Evolutionary conservation across 2,797 vertebrate genomes (phyloP).

Genomic region (Propithecus deckenii): DNA sequence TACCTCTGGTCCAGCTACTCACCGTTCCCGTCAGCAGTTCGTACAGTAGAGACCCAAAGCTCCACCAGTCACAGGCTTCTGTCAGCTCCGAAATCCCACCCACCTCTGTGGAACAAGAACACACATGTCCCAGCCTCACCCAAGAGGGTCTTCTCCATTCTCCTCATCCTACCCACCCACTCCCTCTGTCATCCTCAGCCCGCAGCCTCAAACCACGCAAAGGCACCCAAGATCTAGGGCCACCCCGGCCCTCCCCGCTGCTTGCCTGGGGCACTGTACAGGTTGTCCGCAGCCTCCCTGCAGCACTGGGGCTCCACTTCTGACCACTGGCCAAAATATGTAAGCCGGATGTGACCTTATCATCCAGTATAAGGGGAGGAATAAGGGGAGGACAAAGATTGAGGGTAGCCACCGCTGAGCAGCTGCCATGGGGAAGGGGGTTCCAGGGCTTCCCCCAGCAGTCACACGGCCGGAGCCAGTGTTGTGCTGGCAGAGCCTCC

Average conservation of each 20-base stretch:
- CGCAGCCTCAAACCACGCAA: not conserved
- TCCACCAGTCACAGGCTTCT: conserved; percentile 99
- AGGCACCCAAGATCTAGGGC: not conserved
- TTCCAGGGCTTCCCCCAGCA: not conserved
- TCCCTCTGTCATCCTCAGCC: not conserved
- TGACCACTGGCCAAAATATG: conserved; percentile 99
- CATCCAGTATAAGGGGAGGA: not conserved
- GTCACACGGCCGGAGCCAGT: not conserved
- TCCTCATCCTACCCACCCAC: not conserved
- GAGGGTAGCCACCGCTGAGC: not conserved
- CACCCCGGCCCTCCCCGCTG: accelerated
- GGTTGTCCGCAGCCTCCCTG: conserved; percentile 89
- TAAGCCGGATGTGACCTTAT: conserved; percentile 93
- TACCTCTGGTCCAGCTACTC: conserved; percentile 68
- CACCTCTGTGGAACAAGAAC: conserved; percentile 89
- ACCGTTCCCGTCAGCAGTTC: conserved; percentile 96
- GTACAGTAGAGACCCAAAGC: conserved; percentile 94
- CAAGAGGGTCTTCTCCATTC: not conserved
- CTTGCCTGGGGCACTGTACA: conserved; percentile 98
- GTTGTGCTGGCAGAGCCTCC: not conserved
- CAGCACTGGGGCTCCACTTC: conserved; percentile 93
- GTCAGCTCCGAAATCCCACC: conserved; percentile 92
- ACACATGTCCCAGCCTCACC: not conserved
- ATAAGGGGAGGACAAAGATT: not conserved
- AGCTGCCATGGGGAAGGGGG: not conserved